Percentiles rank a stretch among this genome's conserved stretches.
phyloP scores from a whole-genome alignment of 2,797 vertebrate genomes.

The Lophotriccus pileatus region DNA sequence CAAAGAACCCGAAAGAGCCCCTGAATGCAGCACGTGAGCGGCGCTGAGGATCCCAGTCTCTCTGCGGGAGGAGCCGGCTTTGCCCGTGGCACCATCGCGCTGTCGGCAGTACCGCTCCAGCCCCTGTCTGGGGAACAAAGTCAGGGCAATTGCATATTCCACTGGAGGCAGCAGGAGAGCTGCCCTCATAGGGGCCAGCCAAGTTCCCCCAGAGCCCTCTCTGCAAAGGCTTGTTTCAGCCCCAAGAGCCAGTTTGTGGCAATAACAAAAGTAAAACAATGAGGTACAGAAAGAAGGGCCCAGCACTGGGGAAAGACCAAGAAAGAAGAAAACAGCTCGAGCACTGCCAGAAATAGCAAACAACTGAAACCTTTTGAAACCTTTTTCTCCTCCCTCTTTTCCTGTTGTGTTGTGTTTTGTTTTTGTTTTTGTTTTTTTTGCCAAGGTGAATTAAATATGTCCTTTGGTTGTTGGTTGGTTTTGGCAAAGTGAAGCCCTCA shows the following conservation, averaged over 20 bases:
- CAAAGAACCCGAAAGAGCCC: neutral
- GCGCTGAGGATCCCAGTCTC: neutral
- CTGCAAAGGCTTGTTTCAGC: constrained; percentile 32
- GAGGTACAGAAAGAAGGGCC: constrained; percentile 58
- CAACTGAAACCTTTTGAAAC: constrained; percentile 62
- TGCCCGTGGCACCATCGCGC: neutral
- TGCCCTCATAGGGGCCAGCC: constrained; percentile 19
- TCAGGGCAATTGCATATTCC: constrained; percentile 51
- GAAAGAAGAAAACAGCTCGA: constrained; percentile 64
- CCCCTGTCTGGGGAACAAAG: neutral
- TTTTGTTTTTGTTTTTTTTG: neutral
- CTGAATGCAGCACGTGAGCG: neutral
- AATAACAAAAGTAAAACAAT: constrained; percentile 59
- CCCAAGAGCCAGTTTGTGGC: constrained; percentile 30
- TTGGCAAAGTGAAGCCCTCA: constrained; percentile 75
- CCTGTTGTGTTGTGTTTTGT: neutral
- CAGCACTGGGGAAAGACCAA: constrained; percentile 47
- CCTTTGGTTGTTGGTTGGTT: constrained; percentile 52
- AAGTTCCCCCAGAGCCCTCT: neutral
- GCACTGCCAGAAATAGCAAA: constrained; percentile 72
- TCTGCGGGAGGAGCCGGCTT: neutral
- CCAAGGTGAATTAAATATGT: constrained; percentile 71
- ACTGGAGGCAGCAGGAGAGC: constrained; percentile 55
- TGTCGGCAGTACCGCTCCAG: neutral
- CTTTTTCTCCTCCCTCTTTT: neutral